Base-by-base conservation (phyloP, 1,140 invertebrate genomes). In the Plutomurus gul region DNA sequence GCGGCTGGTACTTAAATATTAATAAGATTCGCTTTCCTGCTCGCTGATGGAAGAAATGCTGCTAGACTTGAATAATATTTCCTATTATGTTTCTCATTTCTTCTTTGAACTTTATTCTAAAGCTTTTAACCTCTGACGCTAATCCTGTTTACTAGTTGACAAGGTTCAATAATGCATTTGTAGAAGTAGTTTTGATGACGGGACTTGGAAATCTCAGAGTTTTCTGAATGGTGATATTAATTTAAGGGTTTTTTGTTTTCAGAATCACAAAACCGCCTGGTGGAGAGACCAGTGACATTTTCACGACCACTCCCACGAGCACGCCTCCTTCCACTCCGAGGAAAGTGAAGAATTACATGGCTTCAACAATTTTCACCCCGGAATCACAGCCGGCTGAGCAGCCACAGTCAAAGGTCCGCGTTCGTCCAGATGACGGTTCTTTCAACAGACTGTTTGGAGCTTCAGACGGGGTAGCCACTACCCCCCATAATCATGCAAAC, bases 191-290 rank as follows among this genome's bases (percentile, higher is more conserved):
- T n/a, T n/a, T n/a, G n/a, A n/a, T n/a, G n/a, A n/a, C n/a, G n/a
- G n/a, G n/a, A n/a, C n/a, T n/a, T n/a, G n/a, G n/a, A n/a, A n/a
- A n/a, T n/a, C n/a, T n/a, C n/a, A n/a, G n/a, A n/a, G n/a, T n/a
- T n/a, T n/a, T n/a, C n/a, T n/a, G n/a, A n/a, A n/a, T n/a, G n/a
- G n/a, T n/a, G n/a, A n/a, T n/a, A n/a, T n/a, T n/a, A n/a, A n/a
- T n/a, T n/a, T 65, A 33, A 30, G 33, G n/a, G 20, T 33, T 30
- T 65, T 56, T 33, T 72, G 18, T 71, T 70, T 75, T 75, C 84
- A 92, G 91, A 85, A 90, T 91, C 25, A 84, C 91, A 82, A 90
- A 90, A 84, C 91, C 91, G n/a, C 91, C 91, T 60, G 91, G 91
- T 72, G 91, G 91, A 79, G 90, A 89, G 6, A 89, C 88, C 82